Percentiles rank a stretch among this genome's conserved stretches.
phyloP scores from a whole-genome alignment of 2,888 invertebrate genomes.

The Cerastis rubricosa region DNA sequence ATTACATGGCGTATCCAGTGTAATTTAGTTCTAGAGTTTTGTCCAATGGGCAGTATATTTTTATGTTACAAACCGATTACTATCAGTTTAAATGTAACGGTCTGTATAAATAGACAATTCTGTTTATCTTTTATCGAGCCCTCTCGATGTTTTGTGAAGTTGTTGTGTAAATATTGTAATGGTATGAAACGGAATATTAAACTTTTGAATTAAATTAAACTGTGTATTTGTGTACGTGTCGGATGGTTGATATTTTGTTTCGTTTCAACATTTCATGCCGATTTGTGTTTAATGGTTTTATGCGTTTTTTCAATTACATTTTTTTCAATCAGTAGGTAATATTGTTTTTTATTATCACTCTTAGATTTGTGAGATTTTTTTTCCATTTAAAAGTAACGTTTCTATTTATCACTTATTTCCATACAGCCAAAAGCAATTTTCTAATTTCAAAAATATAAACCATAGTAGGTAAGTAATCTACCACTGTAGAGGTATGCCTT shows the following conservation, averaged over 20 bases:
- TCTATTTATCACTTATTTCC: background rate
- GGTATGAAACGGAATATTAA: conserved; percentile 41
- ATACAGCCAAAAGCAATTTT: background rate
- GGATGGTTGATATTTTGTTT: conserved; percentile 9
- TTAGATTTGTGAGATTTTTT: background rate
- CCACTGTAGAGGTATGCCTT: background rate
- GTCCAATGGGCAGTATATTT: conserved; percentile 78
- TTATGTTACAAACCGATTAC: conserved; percentile 78
- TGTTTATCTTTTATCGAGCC: conserved; percentile 68
- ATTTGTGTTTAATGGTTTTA: background rate
- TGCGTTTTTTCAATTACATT: background rate
- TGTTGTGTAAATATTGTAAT: conserved; percentile 63
- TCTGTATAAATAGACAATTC: conserved; percentile 78
- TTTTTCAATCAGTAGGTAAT: background rate
- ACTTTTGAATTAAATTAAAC: conserved; percentile 43
- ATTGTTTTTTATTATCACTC: background rate
- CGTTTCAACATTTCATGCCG: background rate
- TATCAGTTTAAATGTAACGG: conserved; percentile 76
- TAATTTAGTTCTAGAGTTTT: conserved; percentile 73
- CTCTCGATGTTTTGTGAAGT: conserved; percentile 73
- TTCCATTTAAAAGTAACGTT: background rate
- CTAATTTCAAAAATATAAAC: background rate
- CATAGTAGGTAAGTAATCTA: too few species aligned
- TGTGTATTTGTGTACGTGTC: conserved; percentile 17
- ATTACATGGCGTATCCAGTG: conserved; percentile 33